Base-by-base conservation (phyloP, 2,888 invertebrate species). In the Thysanoteuthis rhombus region DNA sequence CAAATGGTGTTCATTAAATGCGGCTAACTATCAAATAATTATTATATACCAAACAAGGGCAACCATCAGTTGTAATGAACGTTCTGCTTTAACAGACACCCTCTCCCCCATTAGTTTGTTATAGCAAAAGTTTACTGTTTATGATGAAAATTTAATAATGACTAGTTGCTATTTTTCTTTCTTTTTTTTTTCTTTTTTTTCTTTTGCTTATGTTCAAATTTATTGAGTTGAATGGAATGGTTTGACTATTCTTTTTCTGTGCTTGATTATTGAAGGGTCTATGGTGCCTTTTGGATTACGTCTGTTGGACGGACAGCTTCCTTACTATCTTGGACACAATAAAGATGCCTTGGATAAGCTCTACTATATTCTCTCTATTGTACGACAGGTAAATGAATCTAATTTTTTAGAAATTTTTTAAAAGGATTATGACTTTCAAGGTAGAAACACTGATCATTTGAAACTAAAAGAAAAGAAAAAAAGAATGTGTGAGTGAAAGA, bases 231-330 rank as follows among this genome's bases (percentile, higher is more conserved):
- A 40, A 90, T 5, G n/a, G n/a, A 40, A 36, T 10, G 6, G 19
- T 90, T 38, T 38, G 28, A 90, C 25, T 22, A 90, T 19, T 39
- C 19, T 91, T 28, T 58, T 75, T n/a, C 39, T 92, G 4, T 40
- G 28, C 45, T 90, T 58, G 8, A 47, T n/a, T 28, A 42, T 94
- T 95, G 40, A 95, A 97, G 99, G 99, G 0, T 98, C 98, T 0
- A 98, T 99, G 97, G 99, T 99, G 0, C 98, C 99, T 3, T 99
- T 99, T 97, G 98, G 99, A 38, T 98, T 99, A 96, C 98, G 99
- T 40, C 97, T 99, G 39, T 97, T 99, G 19, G 97, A 99, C 89
- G 99, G 99, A 0, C 99, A 99, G 97, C 97, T 99, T 94, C 98
- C 99, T 0, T 98, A 98, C 94, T 98, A 98, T 96, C 97, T 98